Evolutionary conservation across 2,888 invertebrate species (phyloP).

Genomic region (Pterostichus madidus): DNA sequence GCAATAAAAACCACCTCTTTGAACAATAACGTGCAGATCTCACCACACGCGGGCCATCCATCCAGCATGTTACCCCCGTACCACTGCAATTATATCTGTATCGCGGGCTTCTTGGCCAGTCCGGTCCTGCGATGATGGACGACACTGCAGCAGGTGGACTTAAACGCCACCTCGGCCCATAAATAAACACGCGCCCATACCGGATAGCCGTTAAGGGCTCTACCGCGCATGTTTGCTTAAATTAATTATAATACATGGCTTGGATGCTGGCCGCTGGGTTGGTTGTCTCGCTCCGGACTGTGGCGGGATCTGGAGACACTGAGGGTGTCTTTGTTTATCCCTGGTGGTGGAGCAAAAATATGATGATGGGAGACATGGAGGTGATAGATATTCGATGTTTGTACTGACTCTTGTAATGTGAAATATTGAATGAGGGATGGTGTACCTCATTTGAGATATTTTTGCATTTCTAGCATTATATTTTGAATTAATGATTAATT

Average conservation of each 20-base stretch:
- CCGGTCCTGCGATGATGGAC: conserved; percentile 72
- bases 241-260: conserved; percentile 71
- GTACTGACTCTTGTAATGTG: too few species aligned
- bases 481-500: too few species aligned
- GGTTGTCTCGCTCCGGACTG: too few species aligned
- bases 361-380: too few species aligned
- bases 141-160: conserved; percentile 74
- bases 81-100: conserved; percentile 22
- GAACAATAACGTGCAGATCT: conserved; percentile 8
- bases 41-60: neutral
- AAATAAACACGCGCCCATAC: conserved; percentile 68
- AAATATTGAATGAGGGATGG: too few species aligned
- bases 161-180: conserved; percentile 72
- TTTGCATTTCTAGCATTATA: too few species aligned
- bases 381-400: too few species aligned
- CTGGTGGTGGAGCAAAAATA: too few species aligned
- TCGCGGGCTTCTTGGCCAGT: conserved; percentile 65
- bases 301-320: too few species aligned
- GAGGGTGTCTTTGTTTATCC: too few species aligned
- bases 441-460: too few species aligned
- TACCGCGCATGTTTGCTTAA: conserved; percentile 68
- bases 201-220: conserved; percentile 65
- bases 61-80: too few species aligned
- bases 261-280: neutral
- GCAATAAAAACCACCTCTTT: neutral